phyloP scores from a whole-genome alignment of 2,888 invertebrate genomes.

The Asteroscopus sphinx region DNA sequence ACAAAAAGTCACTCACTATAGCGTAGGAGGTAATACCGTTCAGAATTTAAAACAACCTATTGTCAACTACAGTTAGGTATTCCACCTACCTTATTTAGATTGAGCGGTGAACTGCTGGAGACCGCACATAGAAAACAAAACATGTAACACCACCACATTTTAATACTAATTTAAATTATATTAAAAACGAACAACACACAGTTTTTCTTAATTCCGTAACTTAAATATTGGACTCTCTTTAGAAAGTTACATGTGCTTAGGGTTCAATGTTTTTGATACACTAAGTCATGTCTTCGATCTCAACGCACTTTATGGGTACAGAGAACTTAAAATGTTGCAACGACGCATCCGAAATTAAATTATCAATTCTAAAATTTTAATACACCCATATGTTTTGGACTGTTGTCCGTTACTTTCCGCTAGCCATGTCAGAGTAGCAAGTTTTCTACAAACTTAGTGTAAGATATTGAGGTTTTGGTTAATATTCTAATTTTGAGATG shows the following conservation, averaged over 20 bases:
- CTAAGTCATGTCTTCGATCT: conserved; percentile 82
- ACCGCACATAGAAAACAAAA: conserved; percentile 69
- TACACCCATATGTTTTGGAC: conserved; percentile 17
- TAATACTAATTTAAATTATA: conserved; percentile 19
- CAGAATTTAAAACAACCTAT: conserved; percentile 40
- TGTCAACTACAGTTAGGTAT: conserved; percentile 60
- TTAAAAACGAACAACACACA: conserved; percentile 29
- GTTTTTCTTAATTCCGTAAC: conserved; percentile 39
- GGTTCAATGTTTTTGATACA: conserved; percentile 82
- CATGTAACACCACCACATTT: conserved; percentile 70
- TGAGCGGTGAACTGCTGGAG: conserved; percentile 58
- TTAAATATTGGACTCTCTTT: conserved; percentile 53
- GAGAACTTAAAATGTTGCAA: conserved; percentile 79
- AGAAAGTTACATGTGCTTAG: conserved; percentile 72
- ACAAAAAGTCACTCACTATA: conserved; percentile 12
- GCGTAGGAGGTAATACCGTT: conserved; percentile 39
- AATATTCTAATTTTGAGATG: conserved; percentile 59
- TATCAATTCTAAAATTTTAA: conserved; percentile 10
- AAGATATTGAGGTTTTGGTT: conserved; percentile 44
- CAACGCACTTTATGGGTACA: conserved; percentile 76
- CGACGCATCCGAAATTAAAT: conserved; percentile 25
- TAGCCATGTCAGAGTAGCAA: conserved; percentile 49
- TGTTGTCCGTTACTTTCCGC: conserved; percentile 51
- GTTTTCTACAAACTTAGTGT: conserved; percentile 56
- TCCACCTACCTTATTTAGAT: conserved; percentile 73